Conservation (phyloP, 1,140 invertebrate species). For the Dinothrombium tinctorium region DNA sequence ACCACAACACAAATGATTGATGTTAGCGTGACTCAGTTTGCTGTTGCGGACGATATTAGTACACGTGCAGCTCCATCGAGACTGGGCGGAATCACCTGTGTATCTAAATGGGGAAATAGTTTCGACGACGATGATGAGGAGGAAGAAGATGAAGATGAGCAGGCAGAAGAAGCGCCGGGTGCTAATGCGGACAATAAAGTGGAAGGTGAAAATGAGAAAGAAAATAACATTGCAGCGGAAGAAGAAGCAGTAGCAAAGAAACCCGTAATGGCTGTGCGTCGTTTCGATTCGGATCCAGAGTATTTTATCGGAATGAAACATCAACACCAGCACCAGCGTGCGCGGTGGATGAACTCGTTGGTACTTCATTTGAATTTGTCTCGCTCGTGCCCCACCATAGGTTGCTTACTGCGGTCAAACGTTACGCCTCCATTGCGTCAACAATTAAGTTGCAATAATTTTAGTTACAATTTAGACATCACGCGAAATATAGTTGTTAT, state of each 20-base stretch:
- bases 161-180: neutral
- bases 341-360: neutral
- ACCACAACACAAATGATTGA: neutral
- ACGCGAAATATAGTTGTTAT: conserved; percentile 1
- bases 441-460: conserved; percentile 4
- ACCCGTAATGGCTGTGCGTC: neutral
- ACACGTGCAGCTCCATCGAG: neutral
- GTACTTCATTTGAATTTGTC: neutral
- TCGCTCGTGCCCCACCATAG: neutral
- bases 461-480: conserved; percentile 4
- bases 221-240: neutral
- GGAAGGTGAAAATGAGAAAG: neutral
- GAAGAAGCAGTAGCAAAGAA: neutral
- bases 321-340: neutral
- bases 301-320: conserved; percentile 2
- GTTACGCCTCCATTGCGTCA: conserved; percentile 1
- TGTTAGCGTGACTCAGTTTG: conserved; percentile 48
- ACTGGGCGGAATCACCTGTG: conserved; percentile 29
- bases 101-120: conserved; percentile 77
- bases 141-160: conserved; percentile 9
- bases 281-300: conserved; percentile 2
- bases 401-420: neutral
- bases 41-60: conserved; percentile 51
- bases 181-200: neutral
- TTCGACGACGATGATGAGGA: conserved; percentile 74